phyloP scores from a whole-genome alignment of 2,797 vertebrate species.

The Adelosebastes latens region DNA sequence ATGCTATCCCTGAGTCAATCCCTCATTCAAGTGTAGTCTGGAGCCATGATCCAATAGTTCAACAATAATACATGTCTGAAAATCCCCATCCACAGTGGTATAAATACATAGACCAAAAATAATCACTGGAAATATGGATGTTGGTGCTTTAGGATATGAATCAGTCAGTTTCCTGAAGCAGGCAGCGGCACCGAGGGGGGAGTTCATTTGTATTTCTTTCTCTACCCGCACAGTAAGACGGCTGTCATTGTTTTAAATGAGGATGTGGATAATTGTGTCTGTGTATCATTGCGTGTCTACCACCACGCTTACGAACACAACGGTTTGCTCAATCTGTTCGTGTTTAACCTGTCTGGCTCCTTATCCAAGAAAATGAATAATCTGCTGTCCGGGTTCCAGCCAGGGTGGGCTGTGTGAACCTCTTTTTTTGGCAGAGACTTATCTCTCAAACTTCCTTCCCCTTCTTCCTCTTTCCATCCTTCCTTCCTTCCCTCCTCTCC shows the following conservation, averaged over 20 bases:
- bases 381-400: slow-evolving; percentile 66
- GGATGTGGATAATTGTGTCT: slow-evolving; percentile 74
- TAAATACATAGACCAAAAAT: slow-evolving; percentile 81
- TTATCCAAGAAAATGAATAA: slow-evolving; percentile 77
- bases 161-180: slow-evolving; percentile 76
- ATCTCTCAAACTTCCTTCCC: slow-evolving; percentile 80
- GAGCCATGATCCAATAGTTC: slow-evolving; percentile 14
- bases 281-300: slow-evolving; percentile 59
- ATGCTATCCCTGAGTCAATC: not conserved
- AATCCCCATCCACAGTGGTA: slow-evolving; percentile 41
- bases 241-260: slow-evolving; percentile 67
- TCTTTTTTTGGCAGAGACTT: slow-evolving; percentile 77
- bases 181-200: slow-evolving; percentile 17
- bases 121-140: slow-evolving; percentile 76
- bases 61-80: slow-evolving; percentile 35
- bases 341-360: slow-evolving; percentile 78
- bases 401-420: slow-evolving; percentile 77
- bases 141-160: slow-evolving; percentile 78
- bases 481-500: slow-evolving; percentile 82
- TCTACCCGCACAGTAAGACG: slow-evolving; percentile 32
- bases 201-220: slow-evolving; percentile 56
- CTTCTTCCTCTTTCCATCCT: slow-evolving; percentile 82
- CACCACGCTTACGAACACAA: slow-evolving; percentile 43
- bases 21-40: slow-evolving; percentile 9
- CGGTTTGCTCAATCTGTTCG: slow-evolving; percentile 50